phyloP scores from a whole-genome alignment of 1,140 invertebrate genomes.

The Teleopsis dalmanni region DNA sequence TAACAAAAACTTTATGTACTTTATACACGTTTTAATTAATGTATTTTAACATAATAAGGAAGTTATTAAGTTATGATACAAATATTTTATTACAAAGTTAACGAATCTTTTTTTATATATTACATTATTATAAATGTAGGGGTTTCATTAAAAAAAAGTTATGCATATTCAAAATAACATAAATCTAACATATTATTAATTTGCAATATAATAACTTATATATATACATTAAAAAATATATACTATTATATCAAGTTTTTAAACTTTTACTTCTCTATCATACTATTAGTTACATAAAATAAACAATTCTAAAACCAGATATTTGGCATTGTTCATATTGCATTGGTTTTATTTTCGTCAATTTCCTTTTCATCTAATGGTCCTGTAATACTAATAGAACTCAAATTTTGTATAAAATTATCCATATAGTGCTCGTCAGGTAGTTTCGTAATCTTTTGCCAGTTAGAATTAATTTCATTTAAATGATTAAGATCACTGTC shows the following conservation, averaged over 20 bases:
- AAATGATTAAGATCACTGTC: neutral
- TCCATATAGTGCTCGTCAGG: conserved; percentile 34
- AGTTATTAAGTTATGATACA: neutral
- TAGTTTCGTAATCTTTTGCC: conserved; percentile 37
- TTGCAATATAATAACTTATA: neutral
- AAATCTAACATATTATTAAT: neutral
- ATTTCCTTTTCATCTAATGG: conserved; percentile 30
- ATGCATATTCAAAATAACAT: neutral
- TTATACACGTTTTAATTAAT: neutral
- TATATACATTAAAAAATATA: neutral
- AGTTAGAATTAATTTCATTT: neutral
- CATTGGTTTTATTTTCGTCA: conserved; percentile 3
- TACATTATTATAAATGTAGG: no score
- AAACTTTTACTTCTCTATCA: neutral
- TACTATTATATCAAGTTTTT: neutral
- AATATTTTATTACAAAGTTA: neutral
- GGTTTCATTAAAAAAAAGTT: neutral
- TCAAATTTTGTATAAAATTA: conserved; percentile 40
- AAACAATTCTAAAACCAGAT: conserved; percentile 26
- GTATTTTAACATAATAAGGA: neutral
- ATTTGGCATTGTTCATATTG: conserved; percentile 18
- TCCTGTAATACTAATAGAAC: conserved; percentile 28
- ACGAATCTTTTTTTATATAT: neutral
- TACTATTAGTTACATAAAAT: no score
- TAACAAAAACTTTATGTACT: no score